A percentile compares a stretch with the other conserved stretches of the same genome.
phyloP scores from a whole-genome alignment of 2,888 invertebrate species.

The Parnassius smintheus region DNA sequence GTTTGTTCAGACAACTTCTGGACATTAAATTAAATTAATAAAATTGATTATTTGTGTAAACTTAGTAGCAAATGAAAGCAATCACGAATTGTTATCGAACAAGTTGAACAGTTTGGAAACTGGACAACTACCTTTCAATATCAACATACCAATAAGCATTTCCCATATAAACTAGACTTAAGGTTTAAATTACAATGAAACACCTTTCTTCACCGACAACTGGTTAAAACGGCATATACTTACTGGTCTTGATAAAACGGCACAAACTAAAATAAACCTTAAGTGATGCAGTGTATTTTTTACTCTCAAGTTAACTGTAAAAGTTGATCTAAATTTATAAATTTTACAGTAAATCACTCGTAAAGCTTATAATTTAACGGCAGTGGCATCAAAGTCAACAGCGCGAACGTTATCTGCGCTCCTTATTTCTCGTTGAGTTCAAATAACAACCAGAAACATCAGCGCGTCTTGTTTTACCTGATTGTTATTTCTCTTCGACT shows the following conservation, averaged over 20 bases:
- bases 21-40: conserved; percentile 10
- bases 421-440: conserved; percentile 33
- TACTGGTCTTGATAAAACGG: conserved; percentile 5
- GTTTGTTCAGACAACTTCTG: conserved; percentile 3
- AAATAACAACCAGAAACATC: conserved; percentile 51
- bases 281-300: conserved; percentile 21
- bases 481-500: conserved; percentile 80
- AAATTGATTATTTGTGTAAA: conserved; percentile 9
- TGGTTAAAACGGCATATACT: conserved; percentile 2
- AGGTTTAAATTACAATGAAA: conserved; percentile 21
- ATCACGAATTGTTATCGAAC: conserved; percentile 8
- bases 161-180: conserved; percentile 2
- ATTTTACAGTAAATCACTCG: conserved; percentile 26
- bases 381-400: conserved; percentile 15
- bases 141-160: conserved; percentile 19
- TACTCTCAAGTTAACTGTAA: conserved; percentile 3
- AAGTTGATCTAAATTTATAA: conserved; percentile 17
- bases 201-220: neutral
- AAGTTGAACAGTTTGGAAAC: conserved; percentile 14
- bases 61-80: conserved; percentile 12
- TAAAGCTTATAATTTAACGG: conserved; percentile 25
- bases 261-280: neutral
- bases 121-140: conserved; percentile 17
- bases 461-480: conserved; percentile 46
- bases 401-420: conserved; percentile 43